Evolutionary conservation across 2,888 invertebrate genomes (phyloP).

Genomic region (Archaeoteleia sp.): DNA sequence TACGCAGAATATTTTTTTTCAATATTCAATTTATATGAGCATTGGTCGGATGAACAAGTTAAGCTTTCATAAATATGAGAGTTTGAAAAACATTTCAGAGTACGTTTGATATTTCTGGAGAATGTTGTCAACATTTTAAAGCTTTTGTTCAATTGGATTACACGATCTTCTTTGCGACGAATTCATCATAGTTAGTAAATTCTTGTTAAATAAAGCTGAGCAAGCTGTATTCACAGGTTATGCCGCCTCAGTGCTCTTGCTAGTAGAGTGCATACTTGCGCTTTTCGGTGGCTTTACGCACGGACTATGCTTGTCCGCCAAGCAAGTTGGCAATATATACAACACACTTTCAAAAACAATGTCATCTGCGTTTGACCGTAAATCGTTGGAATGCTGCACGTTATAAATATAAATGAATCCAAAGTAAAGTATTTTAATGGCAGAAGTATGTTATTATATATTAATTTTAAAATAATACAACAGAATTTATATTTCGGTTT

Average conservation of each 20-base stretch:
- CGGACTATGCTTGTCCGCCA: conserved; percentile 43
- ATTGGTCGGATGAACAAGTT: too few relatives aligned
- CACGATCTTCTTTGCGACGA: not conserved
- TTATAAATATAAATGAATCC: too few relatives aligned
- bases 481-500: too few relatives aligned
- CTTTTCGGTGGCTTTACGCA: conserved; percentile 35
- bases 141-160: not conserved
- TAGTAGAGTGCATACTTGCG: conserved; percentile 24
- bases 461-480: too few relatives aligned
- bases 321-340: conserved; percentile 26
- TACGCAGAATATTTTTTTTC: too few relatives aligned
- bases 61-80: too few relatives aligned
- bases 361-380: conserved; percentile 34
- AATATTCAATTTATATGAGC: too few relatives aligned
- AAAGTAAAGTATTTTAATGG: too few relatives aligned
- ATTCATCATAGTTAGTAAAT: not conserved
- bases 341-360: conserved; percentile 24
- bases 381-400: too few relatives aligned
- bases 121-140: not conserved
- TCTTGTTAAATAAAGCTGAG: conserved; percentile 3
- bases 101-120: too few relatives aligned
- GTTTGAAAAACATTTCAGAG: too few relatives aligned
- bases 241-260: conserved; percentile 1
- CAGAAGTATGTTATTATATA: too few relatives aligned
- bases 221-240: conserved; percentile 28